Evolutionary conservation across 2,113 vertebrate species (phyloP).

Genomic region (Haemorhous mexicanus): DNA sequence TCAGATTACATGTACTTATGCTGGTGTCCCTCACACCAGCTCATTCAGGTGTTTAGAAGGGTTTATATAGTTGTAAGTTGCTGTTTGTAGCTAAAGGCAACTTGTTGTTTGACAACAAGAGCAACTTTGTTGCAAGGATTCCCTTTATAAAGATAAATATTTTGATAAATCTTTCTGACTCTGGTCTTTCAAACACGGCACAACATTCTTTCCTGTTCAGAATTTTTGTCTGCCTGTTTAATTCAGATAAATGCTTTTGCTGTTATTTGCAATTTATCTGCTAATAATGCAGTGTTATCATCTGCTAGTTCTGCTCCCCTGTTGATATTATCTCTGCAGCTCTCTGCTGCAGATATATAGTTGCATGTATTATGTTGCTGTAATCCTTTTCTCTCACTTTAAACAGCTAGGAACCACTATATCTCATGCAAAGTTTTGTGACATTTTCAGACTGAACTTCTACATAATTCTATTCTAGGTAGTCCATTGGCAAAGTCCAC

Average conservation of each 20-base stretch:
- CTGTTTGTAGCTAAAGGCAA: not conserved
- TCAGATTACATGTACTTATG: not conserved
- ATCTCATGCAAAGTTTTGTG: not conserved
- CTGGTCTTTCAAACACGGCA: not conserved
- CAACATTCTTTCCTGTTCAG: conserved; percentile 42
- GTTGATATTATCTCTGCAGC: not conserved
- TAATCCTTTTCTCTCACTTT: not conserved
- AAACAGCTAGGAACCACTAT: not conserved
- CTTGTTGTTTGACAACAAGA: not conserved
- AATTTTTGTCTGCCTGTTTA: conserved; percentile 30
- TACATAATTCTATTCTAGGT: conserved; percentile 72
- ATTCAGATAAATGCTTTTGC: conserved; percentile 64
- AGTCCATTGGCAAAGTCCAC: conserved; percentile 98
- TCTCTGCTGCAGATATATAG: conserved; percentile 1
- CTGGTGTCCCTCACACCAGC: not conserved
- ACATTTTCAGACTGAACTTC: not conserved
- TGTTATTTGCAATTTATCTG: conserved; percentile 51
- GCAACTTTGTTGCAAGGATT: not conserved
- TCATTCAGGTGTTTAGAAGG: not conserved
- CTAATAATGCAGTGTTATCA: not conserved
- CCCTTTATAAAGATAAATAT: not conserved
- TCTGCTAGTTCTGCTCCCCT: not conserved
- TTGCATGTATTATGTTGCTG: not conserved
- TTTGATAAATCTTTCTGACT: not conserved
- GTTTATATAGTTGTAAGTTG: not conserved